These are phyloP conservation scores for Himalopsyche phryganea DNA, from an alignment of 1,140 invertebrate species.

Conservation along the genomic window DNA sequence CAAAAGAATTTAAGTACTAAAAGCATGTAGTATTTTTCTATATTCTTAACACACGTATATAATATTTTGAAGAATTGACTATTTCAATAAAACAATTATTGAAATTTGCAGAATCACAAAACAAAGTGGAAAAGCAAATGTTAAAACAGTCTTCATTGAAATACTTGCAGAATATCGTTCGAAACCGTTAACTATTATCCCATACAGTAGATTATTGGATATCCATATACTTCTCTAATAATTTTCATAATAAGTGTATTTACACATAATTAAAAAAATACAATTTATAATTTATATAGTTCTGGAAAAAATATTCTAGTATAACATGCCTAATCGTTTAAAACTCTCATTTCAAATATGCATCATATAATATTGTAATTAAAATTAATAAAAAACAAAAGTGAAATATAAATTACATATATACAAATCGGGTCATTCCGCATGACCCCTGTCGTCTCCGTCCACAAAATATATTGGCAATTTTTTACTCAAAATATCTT, in stretches of 20 bases:
- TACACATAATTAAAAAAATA: constrained; percentile 35
- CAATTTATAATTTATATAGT: constrained; percentile 31
- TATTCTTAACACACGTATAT: too few relatives aligned
- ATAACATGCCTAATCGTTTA: constrained; percentile 31
- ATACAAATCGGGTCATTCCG: constrained; percentile 23
- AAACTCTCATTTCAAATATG: constrained; percentile 23
- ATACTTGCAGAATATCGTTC: not conserved
- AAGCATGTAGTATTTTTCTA: too few relatives aligned
- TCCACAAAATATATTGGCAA: constrained; percentile 27
- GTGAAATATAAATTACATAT: constrained; percentile 35
- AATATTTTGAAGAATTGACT: too few relatives aligned
- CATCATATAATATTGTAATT: constrained; percentile 24
- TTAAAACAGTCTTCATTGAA: constrained; percentile 1
- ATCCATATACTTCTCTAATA: constrained; percentile 25
- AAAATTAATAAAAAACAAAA: constrained; percentile 31
- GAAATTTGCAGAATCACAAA: too few relatives aligned
- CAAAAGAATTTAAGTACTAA: too few relatives aligned
- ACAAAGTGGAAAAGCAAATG: too few relatives aligned
- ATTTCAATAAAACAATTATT: too few relatives aligned
- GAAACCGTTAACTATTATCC: too few relatives aligned
- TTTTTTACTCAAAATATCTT: constrained; percentile 27
- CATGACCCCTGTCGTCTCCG: constrained; percentile 4
- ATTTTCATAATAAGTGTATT: constrained; percentile 26
- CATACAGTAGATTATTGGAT: too few relatives aligned
- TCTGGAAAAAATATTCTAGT: constrained; percentile 32